Base-by-base conservation (phyloP, 2,113 vertebrate species). In the Prochilodus magdalenae region DNA sequence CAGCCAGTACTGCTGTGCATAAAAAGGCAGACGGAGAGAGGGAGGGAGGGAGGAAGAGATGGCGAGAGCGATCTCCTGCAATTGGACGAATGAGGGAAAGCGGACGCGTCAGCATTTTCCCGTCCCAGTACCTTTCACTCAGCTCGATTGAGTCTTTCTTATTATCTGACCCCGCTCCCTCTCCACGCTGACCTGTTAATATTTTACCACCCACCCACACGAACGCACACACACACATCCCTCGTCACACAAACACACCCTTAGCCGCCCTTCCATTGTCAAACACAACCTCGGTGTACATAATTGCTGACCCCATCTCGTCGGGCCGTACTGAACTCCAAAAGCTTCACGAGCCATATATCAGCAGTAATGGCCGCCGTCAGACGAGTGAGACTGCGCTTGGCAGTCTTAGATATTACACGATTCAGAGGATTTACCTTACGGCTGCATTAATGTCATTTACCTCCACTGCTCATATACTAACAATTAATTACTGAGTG, bases 1-100 rank as follows among this genome's bases (percentile, higher is more conserved):
- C 73, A 89, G 90, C 87, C 66, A 90, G 89, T 90, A 89, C 30
- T 22, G 85, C 88, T 87, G 83, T 65, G 90, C 87, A 92, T 92
- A 90, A 90, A 93, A 91, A 93, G 29, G 24, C 40, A 62, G 83
- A 33, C 73, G 30, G 20, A 24, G 73, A 22, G 80, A 91, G 40
- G 22, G 30, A 62, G 63, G 18, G 71, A 63, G 75, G 51, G 49
- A 24, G 53, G 13, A 5, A 15, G 66, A 53, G 62, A 74, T 55
- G 70, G 71, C 74, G 63, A 69, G 83, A 80, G 71, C 63, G 65
- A 55, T 79, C 82, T 47, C 65, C 44, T 33, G 65, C 81, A 83
- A 83, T 83, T 86, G 85, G 74, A 83, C 73, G 76, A 71, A 83
- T 47, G 65, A 75, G 75, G 60, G 26, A 74, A 81, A 86, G 81